Conservation (phyloP, 2,888 invertebrate species). For the Acleris holmiana region DNA sequence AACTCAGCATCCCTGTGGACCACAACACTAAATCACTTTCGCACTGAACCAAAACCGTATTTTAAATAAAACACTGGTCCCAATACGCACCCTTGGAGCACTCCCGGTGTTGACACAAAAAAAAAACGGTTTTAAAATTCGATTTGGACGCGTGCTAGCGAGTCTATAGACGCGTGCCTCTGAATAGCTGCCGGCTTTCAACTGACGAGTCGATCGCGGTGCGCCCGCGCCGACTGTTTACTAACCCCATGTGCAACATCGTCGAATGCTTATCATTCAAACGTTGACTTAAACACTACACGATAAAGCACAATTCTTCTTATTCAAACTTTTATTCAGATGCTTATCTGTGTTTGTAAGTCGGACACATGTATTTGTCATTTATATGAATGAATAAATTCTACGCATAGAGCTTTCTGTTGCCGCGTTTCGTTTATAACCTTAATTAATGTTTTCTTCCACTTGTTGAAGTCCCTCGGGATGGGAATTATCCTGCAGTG, state of each 20-base stretch:
- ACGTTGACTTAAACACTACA: slow-evolving; percentile 44
- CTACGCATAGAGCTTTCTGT: slow-evolving; percentile 76
- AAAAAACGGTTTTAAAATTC: slow-evolving; percentile 51
- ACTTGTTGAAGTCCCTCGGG: slow-evolving; percentile 54
- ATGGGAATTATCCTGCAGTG: slow-evolving; percentile 51
- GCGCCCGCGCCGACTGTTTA: slow-evolving; percentile 73
- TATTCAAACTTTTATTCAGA: slow-evolving; percentile 38
- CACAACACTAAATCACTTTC: slow-evolving; percentile 56
- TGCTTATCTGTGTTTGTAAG: slow-evolving; percentile 78
- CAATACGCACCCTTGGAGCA: slow-evolving; percentile 64
- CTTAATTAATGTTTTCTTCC: slow-evolving; percentile 78
- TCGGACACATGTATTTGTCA: slow-evolving; percentile 78
- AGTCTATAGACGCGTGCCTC: slow-evolving; percentile 63
- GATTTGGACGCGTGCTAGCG: slow-evolving; percentile 62
- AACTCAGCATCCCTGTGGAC: slow-evolving; percentile 71
- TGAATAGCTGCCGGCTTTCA: slow-evolving; percentile 65
- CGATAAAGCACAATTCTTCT: slow-evolving; percentile 44
- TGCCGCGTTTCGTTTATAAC: slow-evolving; percentile 72
- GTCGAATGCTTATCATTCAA: slow-evolving; percentile 57
- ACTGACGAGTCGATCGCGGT: slow-evolving; percentile 62
- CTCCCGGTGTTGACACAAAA: slow-evolving; percentile 55
- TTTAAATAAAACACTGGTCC: slow-evolving; percentile 58
- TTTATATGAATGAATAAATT: slow-evolving; percentile 81
- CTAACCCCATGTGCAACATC: slow-evolving; percentile 75
- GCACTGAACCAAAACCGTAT: slow-evolving; percentile 49